phyloP scores from a whole-genome alignment of 2,113 vertebrate species.

The Onychostoma macrolepis region DNA sequence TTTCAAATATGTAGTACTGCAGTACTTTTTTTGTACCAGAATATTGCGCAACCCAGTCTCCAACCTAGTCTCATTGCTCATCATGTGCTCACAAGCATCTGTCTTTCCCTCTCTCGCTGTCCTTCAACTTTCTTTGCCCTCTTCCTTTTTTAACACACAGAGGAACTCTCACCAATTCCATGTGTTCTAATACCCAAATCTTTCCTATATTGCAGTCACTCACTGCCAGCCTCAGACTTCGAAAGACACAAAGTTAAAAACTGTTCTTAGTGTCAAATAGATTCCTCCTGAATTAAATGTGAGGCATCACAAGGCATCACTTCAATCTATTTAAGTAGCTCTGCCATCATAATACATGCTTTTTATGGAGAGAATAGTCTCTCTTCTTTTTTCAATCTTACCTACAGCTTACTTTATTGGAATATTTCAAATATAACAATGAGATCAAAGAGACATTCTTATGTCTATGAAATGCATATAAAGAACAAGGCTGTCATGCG shows the following conservation, averaged over 20 bases:
- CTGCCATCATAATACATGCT: neutral
- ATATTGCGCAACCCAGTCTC: neutral
- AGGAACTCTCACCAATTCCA: constrained; percentile 22
- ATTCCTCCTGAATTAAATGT: neutral
- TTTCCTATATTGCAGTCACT: neutral
- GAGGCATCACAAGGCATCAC: neutral
- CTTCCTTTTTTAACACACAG: neutral
- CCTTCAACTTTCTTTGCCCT: constrained; percentile 16
- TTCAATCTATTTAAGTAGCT: neutral
- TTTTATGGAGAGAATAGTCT: neutral
- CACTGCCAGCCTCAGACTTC: neutral
- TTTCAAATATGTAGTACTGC: neutral
- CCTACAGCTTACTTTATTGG: neutral
- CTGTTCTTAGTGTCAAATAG: neutral
- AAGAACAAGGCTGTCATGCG: constrained; percentile 15
- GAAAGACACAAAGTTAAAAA: neutral
- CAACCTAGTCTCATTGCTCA: neutral
- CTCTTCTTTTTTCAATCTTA: neutral
- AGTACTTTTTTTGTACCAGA: neutral
- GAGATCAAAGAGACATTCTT: neutral
- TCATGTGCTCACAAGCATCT: neutral
- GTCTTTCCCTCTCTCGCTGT: neutral
- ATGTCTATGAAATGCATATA: constrained; percentile 12
- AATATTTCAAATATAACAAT: neutral
- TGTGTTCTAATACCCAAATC: neutral